Evolutionary conservation across 2,113 vertebrate species (phyloP).

Genomic region (Chelonoidis abingdonii): DNA sequence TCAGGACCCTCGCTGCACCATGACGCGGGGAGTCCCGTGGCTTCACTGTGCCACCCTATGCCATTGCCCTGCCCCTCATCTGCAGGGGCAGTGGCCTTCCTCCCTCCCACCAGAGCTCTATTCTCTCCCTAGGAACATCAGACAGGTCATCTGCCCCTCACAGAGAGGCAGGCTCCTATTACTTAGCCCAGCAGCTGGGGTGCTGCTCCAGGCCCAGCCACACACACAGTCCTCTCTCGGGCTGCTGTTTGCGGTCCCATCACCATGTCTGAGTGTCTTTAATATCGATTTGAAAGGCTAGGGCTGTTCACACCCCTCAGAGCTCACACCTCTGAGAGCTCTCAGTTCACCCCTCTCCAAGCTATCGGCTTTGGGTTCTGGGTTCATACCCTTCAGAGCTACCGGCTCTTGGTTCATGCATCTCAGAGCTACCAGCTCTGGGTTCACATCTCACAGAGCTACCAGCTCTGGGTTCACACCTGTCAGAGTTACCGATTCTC

Average conservation of each 20-base stretch:
- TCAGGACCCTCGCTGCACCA: background rate
- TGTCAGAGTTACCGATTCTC: background rate
- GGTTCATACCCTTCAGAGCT: too few species aligned
- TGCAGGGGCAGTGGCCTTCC: background rate
- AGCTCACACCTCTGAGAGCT: too few species aligned
- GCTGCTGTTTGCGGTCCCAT: background rate
- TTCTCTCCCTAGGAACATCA: background rate
- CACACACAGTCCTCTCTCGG: background rate
- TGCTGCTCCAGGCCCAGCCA: background rate
- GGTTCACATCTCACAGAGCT: too few species aligned
- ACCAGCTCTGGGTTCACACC: too few species aligned
- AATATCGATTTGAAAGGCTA: background rate
- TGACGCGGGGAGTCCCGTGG: rapidly evolving
- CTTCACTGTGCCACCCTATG: background rate
- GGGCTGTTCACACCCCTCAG: background rate
- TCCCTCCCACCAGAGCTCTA: too few species aligned
- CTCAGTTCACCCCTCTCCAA: too few species aligned
- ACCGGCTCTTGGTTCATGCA: too few species aligned
- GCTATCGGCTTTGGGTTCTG: too few species aligned
- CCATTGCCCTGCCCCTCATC: background rate
- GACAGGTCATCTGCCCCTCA: background rate
- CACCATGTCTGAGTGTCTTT: background rate
- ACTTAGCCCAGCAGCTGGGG: background rate
- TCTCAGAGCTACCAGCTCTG: too few species aligned
- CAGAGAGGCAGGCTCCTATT: background rate